Conservation (phyloP, 1,140 invertebrate species). For the Diabrotica virgifera region DNA sequence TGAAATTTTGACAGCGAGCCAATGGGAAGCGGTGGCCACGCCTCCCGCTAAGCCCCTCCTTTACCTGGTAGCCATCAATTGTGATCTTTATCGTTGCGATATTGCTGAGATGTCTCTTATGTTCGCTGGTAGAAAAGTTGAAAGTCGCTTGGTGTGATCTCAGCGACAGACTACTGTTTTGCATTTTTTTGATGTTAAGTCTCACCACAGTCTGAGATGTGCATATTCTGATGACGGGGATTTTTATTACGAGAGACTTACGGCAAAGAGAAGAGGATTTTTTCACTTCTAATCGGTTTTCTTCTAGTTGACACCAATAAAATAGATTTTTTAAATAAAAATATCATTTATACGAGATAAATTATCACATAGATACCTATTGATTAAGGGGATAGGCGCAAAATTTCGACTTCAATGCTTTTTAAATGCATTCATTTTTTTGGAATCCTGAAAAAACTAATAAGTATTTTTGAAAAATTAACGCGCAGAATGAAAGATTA, state of each 20-base stretch:
- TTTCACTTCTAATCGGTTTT: no score
- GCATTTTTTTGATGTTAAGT: slow-evolving; percentile 28
- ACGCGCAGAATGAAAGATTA: no score
- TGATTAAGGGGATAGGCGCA: no score
- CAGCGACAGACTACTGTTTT: slow-evolving; percentile 30
- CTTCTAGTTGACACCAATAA: no score
- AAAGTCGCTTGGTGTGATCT: slow-evolving; percentile 31
- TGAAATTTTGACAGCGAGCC: slow-evolving; percentile 6
- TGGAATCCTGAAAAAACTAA: no score
- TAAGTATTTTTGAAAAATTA: no score
- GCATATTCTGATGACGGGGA: slow-evolving; percentile 14
- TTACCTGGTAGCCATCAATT: slow-evolving; percentile 45
- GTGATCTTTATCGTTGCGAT: slow-evolving; percentile 40
- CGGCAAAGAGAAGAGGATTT: not conserved
- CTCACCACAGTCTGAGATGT: slow-evolving; percentile 23
- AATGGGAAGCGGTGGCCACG: slow-evolving; percentile 28
- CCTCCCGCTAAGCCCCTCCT: slow-evolving; percentile 31
- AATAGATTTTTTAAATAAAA: no score
- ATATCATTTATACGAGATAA: no score
- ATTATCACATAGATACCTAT: no score
- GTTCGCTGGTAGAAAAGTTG: slow-evolving; percentile 28
- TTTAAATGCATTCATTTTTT: no score
- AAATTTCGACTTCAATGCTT: no score
- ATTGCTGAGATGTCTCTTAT: slow-evolving; percentile 32
- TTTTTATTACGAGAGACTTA: slow-evolving; percentile 5